Evolutionary conservation across 2,797 vertebrate species (phyloP), one percentile per base, ranked within the genome.

Genomic region (Eidolon dupreanum): DNA sequence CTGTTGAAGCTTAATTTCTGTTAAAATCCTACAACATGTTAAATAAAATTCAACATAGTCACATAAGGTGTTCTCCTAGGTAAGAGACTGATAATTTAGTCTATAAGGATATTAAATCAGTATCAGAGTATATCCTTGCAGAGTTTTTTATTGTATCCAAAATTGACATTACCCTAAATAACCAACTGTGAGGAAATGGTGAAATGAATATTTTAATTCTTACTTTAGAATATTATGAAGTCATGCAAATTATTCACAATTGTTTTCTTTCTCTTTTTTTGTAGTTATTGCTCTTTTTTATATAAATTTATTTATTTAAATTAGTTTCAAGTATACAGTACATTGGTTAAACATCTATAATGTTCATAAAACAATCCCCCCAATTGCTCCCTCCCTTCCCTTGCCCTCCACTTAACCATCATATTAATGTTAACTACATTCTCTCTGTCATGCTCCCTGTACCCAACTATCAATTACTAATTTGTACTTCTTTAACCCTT

Each of bases 121-220:
- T 24, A 82, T 63, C 28, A 63, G 57, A 63, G 57, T 46, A 63
- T 43, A 63, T n/a, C 11, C 38, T 63, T 82, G 11, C 38, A 82
- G 78, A 63, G 41, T 82, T 82, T 28, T 31, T 63, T 63, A 82
- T 43, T 46, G 57, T 33, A 46, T 46, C 43, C 49, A 55, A 75
- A 88, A 57, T 38, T 78, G 68, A 51, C 71, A 85, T 41, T 0
- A 22, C 31, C 70, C 65, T 68, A 85, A 90, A 83, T 70, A 82
- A 89, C 8, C 24, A 71, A 41, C 11, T 1, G 5, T 33, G 78
- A 92, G 31, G 24, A 95, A 73, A 51, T 79, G 4, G 33, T 36
- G 33, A 82, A 75, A 73, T 63, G 81, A 53, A 33, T 77, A 87
- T 85, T 87, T 90, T 89, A 74, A 59, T 53, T 95, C 38, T 53